Evolutionary conservation across 2,113 vertebrate species (phyloP).

Genomic region (Lampris incognitus): DNA sequence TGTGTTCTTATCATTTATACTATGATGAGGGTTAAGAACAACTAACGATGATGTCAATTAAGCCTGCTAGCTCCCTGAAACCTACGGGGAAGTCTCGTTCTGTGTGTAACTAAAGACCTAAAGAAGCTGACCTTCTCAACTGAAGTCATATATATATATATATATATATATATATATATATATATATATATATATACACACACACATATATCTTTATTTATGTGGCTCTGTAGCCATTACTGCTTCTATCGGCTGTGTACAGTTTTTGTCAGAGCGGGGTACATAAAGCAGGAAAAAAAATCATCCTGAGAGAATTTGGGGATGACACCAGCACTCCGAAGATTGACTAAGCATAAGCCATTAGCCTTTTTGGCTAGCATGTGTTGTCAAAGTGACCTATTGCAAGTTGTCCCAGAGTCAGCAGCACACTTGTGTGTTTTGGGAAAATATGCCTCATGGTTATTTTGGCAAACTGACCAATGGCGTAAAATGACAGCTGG

Average conservation of each 20-base stretch:
- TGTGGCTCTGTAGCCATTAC: constrained; percentile 20
- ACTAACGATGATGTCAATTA: background rate
- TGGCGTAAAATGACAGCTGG: background rate
- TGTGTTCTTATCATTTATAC: too few relatives aligned
- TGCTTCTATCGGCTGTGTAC: constrained; percentile 37
- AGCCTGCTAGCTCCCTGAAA: constrained; percentile 11
- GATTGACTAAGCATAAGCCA: constrained; percentile 32
- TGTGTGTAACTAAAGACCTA: constrained; percentile 16
- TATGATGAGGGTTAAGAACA: background rate
- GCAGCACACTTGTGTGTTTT: too few relatives aligned
- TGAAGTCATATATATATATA: constrained; percentile 35
- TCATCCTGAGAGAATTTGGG: constrained; percentile 47
- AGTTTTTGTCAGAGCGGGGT: constrained; percentile 39
- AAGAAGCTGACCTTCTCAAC: constrained; percentile 35
- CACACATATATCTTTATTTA: constrained; percentile 40
- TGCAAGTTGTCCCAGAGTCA: too few relatives aligned
- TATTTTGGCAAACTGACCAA: background rate
- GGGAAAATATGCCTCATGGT: too few relatives aligned
- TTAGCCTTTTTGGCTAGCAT: constrained; percentile 14
- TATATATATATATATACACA: constrained; percentile 15
- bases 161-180: constrained; percentile 44
- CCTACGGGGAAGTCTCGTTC: constrained; percentile 34
- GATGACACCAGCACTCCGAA: constrained; percentile 41
- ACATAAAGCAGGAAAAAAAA: constrained; percentile 30
- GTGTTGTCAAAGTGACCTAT: background rate